These are phyloP conservation scores for Anguilla marmorata DNA, from an alignment of 2,797 vertebrate species.

Conservation along the genomic window DNA sequence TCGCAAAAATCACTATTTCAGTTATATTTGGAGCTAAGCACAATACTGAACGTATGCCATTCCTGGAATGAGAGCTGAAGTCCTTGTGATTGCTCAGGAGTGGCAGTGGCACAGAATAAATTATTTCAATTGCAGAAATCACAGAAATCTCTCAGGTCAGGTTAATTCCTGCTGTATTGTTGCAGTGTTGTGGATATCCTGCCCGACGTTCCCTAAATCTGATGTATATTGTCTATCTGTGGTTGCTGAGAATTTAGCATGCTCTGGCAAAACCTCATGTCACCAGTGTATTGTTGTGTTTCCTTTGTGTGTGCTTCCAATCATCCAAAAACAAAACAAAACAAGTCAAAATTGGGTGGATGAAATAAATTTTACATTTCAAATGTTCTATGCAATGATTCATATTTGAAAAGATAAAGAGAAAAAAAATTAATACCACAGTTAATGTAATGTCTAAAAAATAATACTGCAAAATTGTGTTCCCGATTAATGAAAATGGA, in stretches of 20 bases:
- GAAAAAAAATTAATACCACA: slow-evolving; percentile 78
- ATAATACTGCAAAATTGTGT: slow-evolving; percentile 72
- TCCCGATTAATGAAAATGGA: slow-evolving; percentile 65
- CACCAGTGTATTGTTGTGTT: slow-evolving; percentile 38
- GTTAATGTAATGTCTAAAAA: slow-evolving; percentile 79
- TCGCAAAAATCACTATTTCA: slow-evolving; percentile 5
- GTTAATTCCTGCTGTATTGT: slow-evolving; percentile 37
- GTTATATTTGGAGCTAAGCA: slow-evolving; percentile 14
- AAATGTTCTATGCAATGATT: slow-evolving; percentile 99
- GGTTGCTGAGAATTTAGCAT: slow-evolving; percentile 49
- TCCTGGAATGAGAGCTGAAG: slow-evolving; percentile 6
- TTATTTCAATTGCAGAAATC: slow-evolving; percentile 7
- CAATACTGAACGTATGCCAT: neutral
- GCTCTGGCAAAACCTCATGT: slow-evolving; percentile 52
- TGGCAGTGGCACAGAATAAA: slow-evolving; percentile 8
- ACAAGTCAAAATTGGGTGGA: slow-evolving; percentile 60
- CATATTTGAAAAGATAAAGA: slow-evolving; percentile 74
- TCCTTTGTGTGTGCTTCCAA: slow-evolving; percentile 59
- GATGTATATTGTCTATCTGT: slow-evolving; percentile 36
- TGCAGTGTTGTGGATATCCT: slow-evolving; percentile 36
- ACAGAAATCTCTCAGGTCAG: slow-evolving; percentile 37
- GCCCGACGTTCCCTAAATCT: slow-evolving; percentile 26
- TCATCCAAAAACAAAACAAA: slow-evolving; percentile 43
- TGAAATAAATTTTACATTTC: slow-evolving; percentile 82
- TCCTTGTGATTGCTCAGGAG: slow-evolving; percentile 6